These are phyloP conservation scores for Megamerina dolium DNA, from an alignment of 2,888 invertebrate species.

Conservation along the genomic window DNA sequence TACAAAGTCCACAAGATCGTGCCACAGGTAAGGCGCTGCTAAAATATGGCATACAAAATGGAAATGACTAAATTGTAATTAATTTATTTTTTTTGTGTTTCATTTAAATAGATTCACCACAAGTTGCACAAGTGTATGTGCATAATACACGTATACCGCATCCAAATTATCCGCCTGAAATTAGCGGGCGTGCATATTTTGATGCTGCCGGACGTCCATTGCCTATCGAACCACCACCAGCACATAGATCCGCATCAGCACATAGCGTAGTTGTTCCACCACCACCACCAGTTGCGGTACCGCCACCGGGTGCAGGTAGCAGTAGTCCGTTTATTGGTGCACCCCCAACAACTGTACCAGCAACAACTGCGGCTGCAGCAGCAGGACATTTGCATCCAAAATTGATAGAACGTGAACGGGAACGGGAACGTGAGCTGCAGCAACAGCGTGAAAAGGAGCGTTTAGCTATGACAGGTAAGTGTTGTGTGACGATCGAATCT, in stretches of 20 bases:
- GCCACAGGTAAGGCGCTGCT: slow-evolving; percentile 58
- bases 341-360: slow-evolving; percentile 26
- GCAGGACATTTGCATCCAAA: slow-evolving; percentile 38
- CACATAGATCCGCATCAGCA: slow-evolving; percentile 47
- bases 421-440: slow-evolving; percentile 32
- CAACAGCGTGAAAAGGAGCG: slow-evolving; percentile 27
- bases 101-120: slow-evolving; percentile 55
- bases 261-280: slow-evolving; percentile 47
- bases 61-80: background rate
- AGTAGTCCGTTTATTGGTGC: slow-evolving; percentile 31
- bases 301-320: slow-evolving; percentile 19
- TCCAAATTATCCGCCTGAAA: slow-evolving; percentile 47
- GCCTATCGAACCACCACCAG: slow-evolving; percentile 56
- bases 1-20: slow-evolving; percentile 66
- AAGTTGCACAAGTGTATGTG: slow-evolving; percentile 63
- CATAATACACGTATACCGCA: slow-evolving; percentile 52
- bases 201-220: slow-evolving; percentile 51
- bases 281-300: slow-evolving; percentile 26
- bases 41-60: no score
- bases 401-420: slow-evolving; percentile 42
- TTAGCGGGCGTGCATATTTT: slow-evolving; percentile 51
- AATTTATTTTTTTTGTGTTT: slow-evolving; percentile 1
- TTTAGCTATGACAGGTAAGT: slow-evolving; percentile 31
- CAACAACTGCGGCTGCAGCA: slow-evolving; percentile 20
- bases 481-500: no score